Evolutionary conservation across 2,888 invertebrate genomes (phyloP), one percentile per base, ranked within the genome.

Genomic region (Ectobius pallidus): DNA sequence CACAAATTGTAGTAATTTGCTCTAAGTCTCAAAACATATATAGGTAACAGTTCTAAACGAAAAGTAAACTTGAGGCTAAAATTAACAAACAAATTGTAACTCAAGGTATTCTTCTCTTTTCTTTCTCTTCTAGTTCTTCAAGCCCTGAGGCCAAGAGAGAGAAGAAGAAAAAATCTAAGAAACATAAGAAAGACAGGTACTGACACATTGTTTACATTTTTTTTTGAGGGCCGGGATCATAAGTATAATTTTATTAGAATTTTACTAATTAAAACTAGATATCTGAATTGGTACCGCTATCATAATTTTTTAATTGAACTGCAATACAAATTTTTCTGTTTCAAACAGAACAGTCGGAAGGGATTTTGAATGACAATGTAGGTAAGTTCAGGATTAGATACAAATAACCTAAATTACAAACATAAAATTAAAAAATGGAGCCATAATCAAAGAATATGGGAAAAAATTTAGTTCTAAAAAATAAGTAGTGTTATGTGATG

Each of bases 81-180:
- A n/a, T n/a, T n/a, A n/a, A n/a, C n/a, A n/a, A n/a, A n/a, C n/a
- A n/a, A n/a, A n/a, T n/a, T n/a, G n/a, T n/a, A n/a, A n/a, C n/a
- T n/a, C n/a, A n/a, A n/a, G n/a, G n/a, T n/a, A n/a, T n/a, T n/a
- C n/a, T n/a, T n/a, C n/a, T n/a, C n/a, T n/a, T n/a, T n/a, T n/a
- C n/a, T n/a, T n/a, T n/a, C n/a, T n/a, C n/a, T 77, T 77, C 63
- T 70, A 79, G 79, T 67, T 77, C 76, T 25, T 77, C 77, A 67
- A 77, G 77, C 67, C 77, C 77, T 9, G 82, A 85, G 82, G 80
- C 84, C 82, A 81, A 86, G 79, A 81, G 85, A 79, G 85, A 85
- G 78, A 87, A 89, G 82, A 85, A 91, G 83, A 88, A 90, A 81
- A 93, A 91, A 84, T 90, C 91, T 79, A 93, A 91, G 85, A 89